Base-by-base conservation (phyloP, 2,797 vertebrate species). In the Scolopax bukidnonensis region DNA sequence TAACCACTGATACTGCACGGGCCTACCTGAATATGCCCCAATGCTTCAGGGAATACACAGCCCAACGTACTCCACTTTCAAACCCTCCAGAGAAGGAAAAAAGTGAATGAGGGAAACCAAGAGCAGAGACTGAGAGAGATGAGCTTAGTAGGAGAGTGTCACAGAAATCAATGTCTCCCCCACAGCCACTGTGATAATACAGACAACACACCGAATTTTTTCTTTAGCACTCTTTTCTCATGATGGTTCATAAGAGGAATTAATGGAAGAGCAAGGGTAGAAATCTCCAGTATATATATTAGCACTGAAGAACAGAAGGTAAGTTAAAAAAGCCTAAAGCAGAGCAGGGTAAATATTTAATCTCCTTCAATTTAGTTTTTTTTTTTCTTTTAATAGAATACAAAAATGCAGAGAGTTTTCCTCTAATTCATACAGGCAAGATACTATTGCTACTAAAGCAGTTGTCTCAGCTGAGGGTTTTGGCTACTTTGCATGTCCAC, bases 401-500 rank as follows among this genome's bases (percentile, higher is more conserved):
- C 6, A 68, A 69, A 78, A 60, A 53, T 25, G 5, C 6, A 19
- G 8, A 38, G 3, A 77, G 43, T 38, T 78, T 53, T 74, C 40
- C 28, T 86, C 10, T 75, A 84, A 45, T 11, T 14, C 6, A 59
- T 0, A 23, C 33, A 76, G 17, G 20, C 51, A 87, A 33, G 8
- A 73, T 4, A 84, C 2, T 6, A 27, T 1, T 63, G 30, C 50
- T 69, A 43, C 41, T 80, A 77, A 48, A 85, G 48, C 15, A 77
- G 36, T 9, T 70, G n/a, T 30, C 43, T 54, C 38, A 71, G 40
- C 45, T 41, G 45, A 86, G 16, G 23, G 7, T 28, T 53, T 77
- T 51, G 50, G 43, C 11, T 57, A 61, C 40, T 91, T 75, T 0
- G 1, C 1, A 0, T 7, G 40, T 17, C 32, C 43, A 23, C 10